Percentiles rank a stretch among this genome's conserved stretches.
These are phyloP conservation scores for Leptodactylus fuscus DNA, from an alignment of 2,113 vertebrate genomes.

Conservation along the genomic window DNA sequence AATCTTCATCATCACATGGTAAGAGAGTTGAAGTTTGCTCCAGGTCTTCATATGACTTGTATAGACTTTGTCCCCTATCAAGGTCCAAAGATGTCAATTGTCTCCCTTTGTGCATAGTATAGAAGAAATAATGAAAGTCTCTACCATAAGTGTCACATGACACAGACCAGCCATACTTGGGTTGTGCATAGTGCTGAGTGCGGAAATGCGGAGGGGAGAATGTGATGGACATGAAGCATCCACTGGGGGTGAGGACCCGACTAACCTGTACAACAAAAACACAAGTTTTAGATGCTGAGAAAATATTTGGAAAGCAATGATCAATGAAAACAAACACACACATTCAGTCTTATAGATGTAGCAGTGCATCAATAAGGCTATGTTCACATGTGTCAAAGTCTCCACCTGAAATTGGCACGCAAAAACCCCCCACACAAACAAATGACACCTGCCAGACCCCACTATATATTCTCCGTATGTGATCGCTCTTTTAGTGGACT, in stretches of 20 bases:
- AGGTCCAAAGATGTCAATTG: conserved; percentile 75
- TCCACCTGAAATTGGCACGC: too few species aligned
- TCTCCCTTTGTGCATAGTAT: conserved; percentile 86
- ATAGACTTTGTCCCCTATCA: conserved; percentile 74
- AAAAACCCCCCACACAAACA: too few species aligned
- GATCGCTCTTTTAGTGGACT: too few species aligned
- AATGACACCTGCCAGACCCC: too few species aligned
- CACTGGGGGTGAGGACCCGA: conserved; percentile 81
- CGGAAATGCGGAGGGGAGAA: conserved; percentile 90
- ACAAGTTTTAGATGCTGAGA: neutral
- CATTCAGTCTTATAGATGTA: neutral
- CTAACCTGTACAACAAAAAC: conserved; percentile 76
- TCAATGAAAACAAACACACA: too few species aligned
- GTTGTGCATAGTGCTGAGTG: conserved; percentile 82
- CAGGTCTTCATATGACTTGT: conserved; percentile 55
- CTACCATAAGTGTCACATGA: conserved; percentile 78
- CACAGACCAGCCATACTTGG: conserved; percentile 84
- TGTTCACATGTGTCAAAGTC: too few species aligned
- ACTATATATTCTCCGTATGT: too few species aligned
- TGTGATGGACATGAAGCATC: conserved; percentile 88
- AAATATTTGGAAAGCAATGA: neutral
- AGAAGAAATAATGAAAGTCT: conserved; percentile 87
- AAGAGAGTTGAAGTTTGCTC: neutral
- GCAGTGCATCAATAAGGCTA: too few species aligned
- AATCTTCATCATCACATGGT: conserved; percentile 78